Evolutionary conservation across 2,113 vertebrate species (phyloP), one percentile per base, ranked within the genome.

Genomic region (Ictalurus furcatus): DNA sequence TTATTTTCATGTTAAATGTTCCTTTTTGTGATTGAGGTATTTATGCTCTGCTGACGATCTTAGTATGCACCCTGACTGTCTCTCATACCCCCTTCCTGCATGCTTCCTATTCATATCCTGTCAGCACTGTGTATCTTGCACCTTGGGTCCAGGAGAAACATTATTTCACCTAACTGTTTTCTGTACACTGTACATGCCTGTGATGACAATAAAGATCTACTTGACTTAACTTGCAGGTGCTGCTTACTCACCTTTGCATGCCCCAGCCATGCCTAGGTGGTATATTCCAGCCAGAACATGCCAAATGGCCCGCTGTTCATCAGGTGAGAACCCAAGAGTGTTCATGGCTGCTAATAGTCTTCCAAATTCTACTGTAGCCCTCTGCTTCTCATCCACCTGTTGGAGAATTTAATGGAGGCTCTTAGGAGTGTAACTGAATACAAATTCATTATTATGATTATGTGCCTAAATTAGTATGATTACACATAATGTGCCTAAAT

Each of bases 331-430:
- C 85, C 95, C 96, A 93, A 99, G 94, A 0, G 87, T 96, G 91
- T 94, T 96, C 98, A 99, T 97, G 95, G 98, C 97, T 0, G 92
- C 92, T 92, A 92, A 95, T 25, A 99, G 96, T 94, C 96, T 97
- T 87, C 95, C 85, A 21, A 99, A 99, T 0, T 96, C 97, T 0
- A 91, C 91, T 0, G 93, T 94, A 0, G 97, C 97, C 81, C 94
- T 96, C 95, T 98, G 98, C 89, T 97, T 99, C 90, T 99, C 98
- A 93, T 99, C 98, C 0, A 97, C 96, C 98, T 99, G 92, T 28
- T 17, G 30, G 54, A 88, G 3, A 67, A 58, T 14, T 12, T 17
- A 54, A 34, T 40, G 90, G 3, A 17, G 67, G 28, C 17, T 67
- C 3, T 23, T 23, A 74, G 34, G 3, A 14, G 11, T 78, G 11